Base-by-base conservation (phyloP, 2,797 vertebrate species). In the Neomorphus geoffroyi region DNA sequence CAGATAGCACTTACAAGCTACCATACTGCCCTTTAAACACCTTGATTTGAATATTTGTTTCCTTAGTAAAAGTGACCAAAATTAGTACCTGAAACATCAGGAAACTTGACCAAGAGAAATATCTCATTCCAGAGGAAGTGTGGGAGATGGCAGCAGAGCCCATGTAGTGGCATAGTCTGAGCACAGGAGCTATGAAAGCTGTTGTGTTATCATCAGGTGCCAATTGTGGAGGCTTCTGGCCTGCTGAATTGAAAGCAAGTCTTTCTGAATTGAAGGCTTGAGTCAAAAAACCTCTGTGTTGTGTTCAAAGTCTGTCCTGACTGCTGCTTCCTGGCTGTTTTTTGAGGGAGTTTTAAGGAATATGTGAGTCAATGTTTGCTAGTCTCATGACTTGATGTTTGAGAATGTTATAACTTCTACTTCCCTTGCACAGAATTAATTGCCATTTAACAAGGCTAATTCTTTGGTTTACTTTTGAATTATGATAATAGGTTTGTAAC, bases 91-190 rank as follows among this genome's bases (percentile, higher is more conserved):
- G 48, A 94, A 90, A 60, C 35, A 21, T 71, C 28, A 57, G 23
- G 61, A 23, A 4, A 27, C 21, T n/a, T 54, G 33, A 27, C 37
- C 43, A 85, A 70, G 74, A 67, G 81, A 91, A 79, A 35, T 24
- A 14, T 2, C 9, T 86, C 5, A 1, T 56, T 84, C 35, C 28
- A 13, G 57, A 56, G 30, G 53, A 45, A 24, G 6, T 18, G 26
- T 3, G 18, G 45, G 45, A 54, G 13, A 18, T 0, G 0, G 21
- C 48, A 87, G 11, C 50, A 53, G 53, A 72, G 15, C 33, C 18
- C 2, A 1, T 22, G 71, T 57, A 43, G 32, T 37, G n/a, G 22
- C 4, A 3, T 12, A 66, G 24, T 33, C 54, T 67, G 66, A 72
- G 28, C 32, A 54, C 27, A 57, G 53, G 24, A 80, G 30, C 79